phyloP scores from a whole-genome alignment of 2,113 vertebrate species.

The Chaenocephalus aceratus region DNA sequence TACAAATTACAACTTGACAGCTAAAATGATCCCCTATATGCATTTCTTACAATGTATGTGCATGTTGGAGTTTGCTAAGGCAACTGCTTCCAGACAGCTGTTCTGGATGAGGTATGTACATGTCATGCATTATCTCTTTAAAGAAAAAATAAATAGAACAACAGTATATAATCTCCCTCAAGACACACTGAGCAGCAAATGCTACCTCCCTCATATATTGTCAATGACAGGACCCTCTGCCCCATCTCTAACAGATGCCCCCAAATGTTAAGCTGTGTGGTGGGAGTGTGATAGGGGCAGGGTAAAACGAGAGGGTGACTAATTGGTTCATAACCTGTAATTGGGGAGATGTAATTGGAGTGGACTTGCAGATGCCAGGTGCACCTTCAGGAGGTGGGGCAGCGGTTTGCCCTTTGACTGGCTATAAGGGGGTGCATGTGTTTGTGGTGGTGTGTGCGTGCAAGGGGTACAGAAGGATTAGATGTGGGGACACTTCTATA shows the following conservation, averaged over 20 bases:
- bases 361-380: conserved; percentile 84
- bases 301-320: conserved; percentile 84
- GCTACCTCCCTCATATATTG: neutral
- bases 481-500: conserved; percentile 27
- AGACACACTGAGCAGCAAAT: conserved; percentile 36
- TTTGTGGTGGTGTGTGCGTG: conserved; percentile 13
- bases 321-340: conserved; percentile 86
- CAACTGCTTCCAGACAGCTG: conserved; percentile 67
- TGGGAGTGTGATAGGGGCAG: conserved; percentile 55
- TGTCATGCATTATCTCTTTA: conserved; percentile 58
- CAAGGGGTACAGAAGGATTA: conserved; percentile 36
- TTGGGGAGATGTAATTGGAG: conserved; percentile 83
- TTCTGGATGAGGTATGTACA: conserved; percentile 59
- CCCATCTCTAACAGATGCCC: conserved; percentile 76
- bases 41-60: conserved; percentile 68
- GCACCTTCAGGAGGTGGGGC: conserved; percentile 76
- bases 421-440: conserved; percentile 44
- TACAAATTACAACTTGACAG: conserved; percentile 80
- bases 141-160: conserved; percentile 15
- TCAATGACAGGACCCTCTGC: conserved; percentile 33
- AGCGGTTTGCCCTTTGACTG: conserved; percentile 77
- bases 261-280: conserved; percentile 48
- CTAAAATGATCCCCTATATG: conserved; percentile 70
- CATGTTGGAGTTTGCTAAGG: conserved; percentile 72
- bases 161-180: neutral